A percentile compares a stretch with the other conserved stretches of the same genome.
Conservation (phyloP, 2,797 vertebrate genomes). For the Selene dorsalis region DNA sequence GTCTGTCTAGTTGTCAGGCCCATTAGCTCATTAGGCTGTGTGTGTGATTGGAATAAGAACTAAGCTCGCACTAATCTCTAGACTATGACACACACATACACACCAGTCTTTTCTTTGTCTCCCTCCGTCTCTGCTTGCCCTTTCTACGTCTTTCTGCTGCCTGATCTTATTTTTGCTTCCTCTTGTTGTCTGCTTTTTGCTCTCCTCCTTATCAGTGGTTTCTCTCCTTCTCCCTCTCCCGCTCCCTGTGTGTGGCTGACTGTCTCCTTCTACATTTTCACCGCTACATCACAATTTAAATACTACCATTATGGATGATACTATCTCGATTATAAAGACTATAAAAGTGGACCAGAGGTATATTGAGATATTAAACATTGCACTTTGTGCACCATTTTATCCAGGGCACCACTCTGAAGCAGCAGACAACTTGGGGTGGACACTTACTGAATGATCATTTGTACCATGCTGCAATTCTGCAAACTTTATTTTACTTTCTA, state of each 20-base stretch:
- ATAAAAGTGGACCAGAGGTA: constrained; percentile 58
- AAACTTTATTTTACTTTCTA: constrained; percentile 34
- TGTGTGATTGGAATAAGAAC: constrained; percentile 82
- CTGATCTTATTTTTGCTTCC: constrained; percentile 45
- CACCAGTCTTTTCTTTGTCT: constrained; percentile 62
- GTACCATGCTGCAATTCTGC: background rate
- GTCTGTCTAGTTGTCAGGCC: constrained; percentile 78
- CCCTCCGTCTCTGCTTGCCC: constrained; percentile 66
- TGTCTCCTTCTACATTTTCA: constrained; percentile 7
- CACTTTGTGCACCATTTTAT: constrained; percentile 40
- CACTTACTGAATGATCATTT: constrained; percentile 21
- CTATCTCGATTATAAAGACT: constrained; percentile 46
- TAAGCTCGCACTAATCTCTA: constrained; percentile 70
- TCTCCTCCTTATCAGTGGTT: constrained; percentile 20
- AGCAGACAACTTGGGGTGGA: constrained; percentile 21
- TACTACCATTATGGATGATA: constrained; percentile 44
- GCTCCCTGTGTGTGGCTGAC: constrained; percentile 10
- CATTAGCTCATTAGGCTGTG: constrained; percentile 79
- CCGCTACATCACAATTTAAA: constrained; percentile 39
- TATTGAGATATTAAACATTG: constrained; percentile 49
- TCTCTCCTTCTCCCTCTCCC: constrained; percentile 8
- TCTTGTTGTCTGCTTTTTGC: constrained; percentile 37
- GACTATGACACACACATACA: constrained; percentile 62
- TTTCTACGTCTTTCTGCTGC: constrained; percentile 60
- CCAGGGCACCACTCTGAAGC: constrained; percentile 17